Evolutionary conservation across 2,888 invertebrate genomes (phyloP).

Genomic region (Mallateleia sp.): DNA sequence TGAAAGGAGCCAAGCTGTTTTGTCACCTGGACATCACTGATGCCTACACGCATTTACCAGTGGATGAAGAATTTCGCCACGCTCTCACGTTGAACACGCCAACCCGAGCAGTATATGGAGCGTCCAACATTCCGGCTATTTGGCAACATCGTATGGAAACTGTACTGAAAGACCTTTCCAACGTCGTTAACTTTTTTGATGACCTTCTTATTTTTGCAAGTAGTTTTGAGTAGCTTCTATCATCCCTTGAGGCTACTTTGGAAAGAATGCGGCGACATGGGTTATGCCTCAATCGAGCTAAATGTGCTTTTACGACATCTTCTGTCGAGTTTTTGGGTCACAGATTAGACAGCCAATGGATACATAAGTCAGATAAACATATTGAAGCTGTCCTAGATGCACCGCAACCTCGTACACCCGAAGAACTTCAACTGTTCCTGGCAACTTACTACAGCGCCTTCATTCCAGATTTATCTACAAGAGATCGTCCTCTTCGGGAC

Average conservation of each 20-base stretch:
- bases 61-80: slow-evolving; percentile 30
- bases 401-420: background rate
- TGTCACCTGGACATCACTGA: slow-evolving; percentile 1
- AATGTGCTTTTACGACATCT: slow-evolving; percentile 19
- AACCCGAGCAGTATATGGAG: slow-evolving; percentile 15
- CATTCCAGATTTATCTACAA: slow-evolving; percentile 32
- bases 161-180: slow-evolving; percentile 11
- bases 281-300: slow-evolving; percentile 18
- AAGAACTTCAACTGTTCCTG: slow-evolving; percentile 39
- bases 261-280: slow-evolving; percentile 26
- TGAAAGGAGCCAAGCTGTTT: slow-evolving; percentile 32
- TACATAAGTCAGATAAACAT: slow-evolving; percentile 47
- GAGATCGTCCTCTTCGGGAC: slow-evolving; percentile 19
- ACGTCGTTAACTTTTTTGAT: slow-evolving; percentile 42
- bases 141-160: slow-evolving; percentile 42
- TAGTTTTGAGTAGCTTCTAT: slow-evolving; percentile 10
- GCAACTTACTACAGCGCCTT: slow-evolving; percentile 38
- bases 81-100: slow-evolving; percentile 51
- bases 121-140: background rate
- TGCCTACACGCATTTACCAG: slow-evolving; percentile 42
- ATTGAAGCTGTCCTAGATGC: slow-evolving; percentile 20
- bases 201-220: slow-evolving; percentile 31
- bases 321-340: slow-evolving; percentile 35
- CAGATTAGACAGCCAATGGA: slow-evolving; percentile 3
- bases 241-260: slow-evolving; percentile 4